Conservation (phyloP, 2,797 vertebrate genomes). For the Anniella stebbinsi region DNA sequence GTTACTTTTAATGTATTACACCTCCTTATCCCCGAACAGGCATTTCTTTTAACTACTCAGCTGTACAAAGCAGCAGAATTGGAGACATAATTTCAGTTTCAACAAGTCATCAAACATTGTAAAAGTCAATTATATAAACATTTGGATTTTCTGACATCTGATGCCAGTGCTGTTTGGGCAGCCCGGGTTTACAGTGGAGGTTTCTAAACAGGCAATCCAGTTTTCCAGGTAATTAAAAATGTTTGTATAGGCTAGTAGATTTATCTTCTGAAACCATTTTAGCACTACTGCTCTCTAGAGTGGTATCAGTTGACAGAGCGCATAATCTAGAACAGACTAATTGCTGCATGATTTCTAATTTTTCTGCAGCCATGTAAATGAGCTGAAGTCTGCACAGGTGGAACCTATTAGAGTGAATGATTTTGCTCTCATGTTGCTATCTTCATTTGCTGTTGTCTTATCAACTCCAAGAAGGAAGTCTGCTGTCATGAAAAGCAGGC, state of each 20-base stretch:
- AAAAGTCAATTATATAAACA: slow-evolving; percentile 82
- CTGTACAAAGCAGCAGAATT: slow-evolving; percentile 53
- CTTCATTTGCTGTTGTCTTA: slow-evolving; percentile 86
- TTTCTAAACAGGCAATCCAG: slow-evolving; percentile 81
- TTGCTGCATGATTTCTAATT: slow-evolving; percentile 86
- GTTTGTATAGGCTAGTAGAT: slow-evolving; percentile 85
- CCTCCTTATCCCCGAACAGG: slow-evolving; percentile 53
- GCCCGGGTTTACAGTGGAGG: slow-evolving; percentile 77
- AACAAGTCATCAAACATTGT: slow-evolving; percentile 78
- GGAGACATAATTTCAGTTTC: slow-evolving; percentile 72
- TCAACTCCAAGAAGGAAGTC: slow-evolving; percentile 82
- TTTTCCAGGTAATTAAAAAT: slow-evolving; percentile 88
- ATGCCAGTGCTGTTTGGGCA: slow-evolving; percentile 77
- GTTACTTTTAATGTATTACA: slow-evolving; percentile 46
- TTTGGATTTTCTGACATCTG: slow-evolving; percentile 80
- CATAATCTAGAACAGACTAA: slow-evolving; percentile 88
- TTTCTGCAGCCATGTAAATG: slow-evolving; percentile 86
- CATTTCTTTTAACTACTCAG: slow-evolving; percentile 64
- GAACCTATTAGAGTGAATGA: slow-evolving; percentile 85
- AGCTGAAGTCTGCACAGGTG: slow-evolving; percentile 83
- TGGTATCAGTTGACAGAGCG: slow-evolving; percentile 86
- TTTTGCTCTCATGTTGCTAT: slow-evolving; percentile 84
- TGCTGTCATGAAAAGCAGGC: slow-evolving; percentile 81
- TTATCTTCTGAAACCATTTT: slow-evolving; percentile 86
- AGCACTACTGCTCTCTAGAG: slow-evolving; percentile 84